phyloP scores from a whole-genome alignment of 2,888 invertebrate genomes.

The Morpho helenor region DNA sequence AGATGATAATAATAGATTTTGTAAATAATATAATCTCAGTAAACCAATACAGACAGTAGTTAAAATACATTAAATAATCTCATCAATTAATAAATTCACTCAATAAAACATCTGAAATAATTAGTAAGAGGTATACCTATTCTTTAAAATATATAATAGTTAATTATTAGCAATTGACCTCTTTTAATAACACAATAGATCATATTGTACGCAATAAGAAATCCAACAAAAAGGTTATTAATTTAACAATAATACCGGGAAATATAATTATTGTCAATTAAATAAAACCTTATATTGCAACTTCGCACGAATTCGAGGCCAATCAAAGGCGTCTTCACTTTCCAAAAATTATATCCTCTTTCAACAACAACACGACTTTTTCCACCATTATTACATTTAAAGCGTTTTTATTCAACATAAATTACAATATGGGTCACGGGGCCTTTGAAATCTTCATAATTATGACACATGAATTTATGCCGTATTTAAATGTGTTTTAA shows the following conservation, averaged over 20 bases:
- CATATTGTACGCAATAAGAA: no score
- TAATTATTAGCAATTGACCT: no score
- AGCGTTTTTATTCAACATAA: slow-evolving; percentile 33
- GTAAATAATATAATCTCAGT: no score
- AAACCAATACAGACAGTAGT: no score
- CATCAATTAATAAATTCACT: no score
- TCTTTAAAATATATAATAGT: no score
- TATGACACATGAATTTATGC: slow-evolving; percentile 8
- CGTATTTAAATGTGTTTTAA: slow-evolving; percentile 12
- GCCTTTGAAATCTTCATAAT: slow-evolving; percentile 10
- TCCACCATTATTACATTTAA: slow-evolving; percentile 29
- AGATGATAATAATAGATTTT: no score
- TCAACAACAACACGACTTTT: slow-evolving; percentile 45
- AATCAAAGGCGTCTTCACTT: slow-evolving; percentile 36
- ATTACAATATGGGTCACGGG: slow-evolving; percentile 28
- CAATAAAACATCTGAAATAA: no score
- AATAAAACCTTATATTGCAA: slow-evolving; percentile 1
- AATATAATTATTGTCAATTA: slow-evolving; percentile 2
- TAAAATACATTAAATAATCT: no score
- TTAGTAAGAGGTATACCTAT: no score
- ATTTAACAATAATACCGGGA: not conserved
- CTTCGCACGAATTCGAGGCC: slow-evolving; percentile 24
- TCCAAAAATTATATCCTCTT: slow-evolving; percentile 39
- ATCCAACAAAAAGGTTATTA: not conserved
- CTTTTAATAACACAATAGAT: no score